phyloP scores from a whole-genome alignment of 1,140 invertebrate genomes.

The Pogonomyrmex barbatus region DNA sequence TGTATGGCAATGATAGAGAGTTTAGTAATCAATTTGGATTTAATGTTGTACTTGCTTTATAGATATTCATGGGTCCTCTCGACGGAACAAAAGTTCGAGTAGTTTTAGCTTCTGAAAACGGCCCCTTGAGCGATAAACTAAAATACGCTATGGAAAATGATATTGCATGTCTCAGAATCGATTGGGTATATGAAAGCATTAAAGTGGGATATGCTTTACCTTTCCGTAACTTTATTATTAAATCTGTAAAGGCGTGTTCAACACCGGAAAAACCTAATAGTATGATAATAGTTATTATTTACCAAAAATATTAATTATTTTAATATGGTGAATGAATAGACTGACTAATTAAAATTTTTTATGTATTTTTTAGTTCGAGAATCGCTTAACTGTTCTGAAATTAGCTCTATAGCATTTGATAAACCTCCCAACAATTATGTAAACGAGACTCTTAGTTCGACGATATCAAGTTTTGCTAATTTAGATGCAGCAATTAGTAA shows the following conservation, averaged over 20 bases:
- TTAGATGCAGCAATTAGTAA: conserved; percentile 56
- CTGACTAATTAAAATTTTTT: background rate
- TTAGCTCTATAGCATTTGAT: conserved; percentile 67
- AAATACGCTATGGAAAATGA: conserved; percentile 91
- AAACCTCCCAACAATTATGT: conserved; percentile 52
- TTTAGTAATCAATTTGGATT: conserved; percentile 4
- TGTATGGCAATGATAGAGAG: conserved; percentile 5
- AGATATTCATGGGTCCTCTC: conserved; percentile 81
- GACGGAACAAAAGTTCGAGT: conserved; percentile 82
- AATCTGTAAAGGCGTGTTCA: conserved; percentile 86
- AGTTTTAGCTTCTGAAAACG: conserved; percentile 83
- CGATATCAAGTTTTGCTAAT: conserved; percentile 63
- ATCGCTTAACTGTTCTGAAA: conserved; percentile 63
- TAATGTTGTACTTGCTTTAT: conserved; percentile 49
- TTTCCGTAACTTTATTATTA: conserved; percentile 88
- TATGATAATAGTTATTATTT: conserved; percentile 26
- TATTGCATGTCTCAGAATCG: conserved; percentile 90
- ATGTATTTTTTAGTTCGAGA: conserved; percentile 14
- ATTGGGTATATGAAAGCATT: conserved; percentile 93
- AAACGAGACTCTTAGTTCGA: conserved; percentile 56
- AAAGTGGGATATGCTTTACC: conserved; percentile 91
- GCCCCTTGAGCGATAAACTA: conserved; percentile 92
- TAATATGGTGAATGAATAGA: background rate
- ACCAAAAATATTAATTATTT: background rate
- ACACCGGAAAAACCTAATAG: conserved; percentile 86